Conservation (phyloP, 2,888 invertebrate species). For the Trichogramma dendrolimi region DNA sequence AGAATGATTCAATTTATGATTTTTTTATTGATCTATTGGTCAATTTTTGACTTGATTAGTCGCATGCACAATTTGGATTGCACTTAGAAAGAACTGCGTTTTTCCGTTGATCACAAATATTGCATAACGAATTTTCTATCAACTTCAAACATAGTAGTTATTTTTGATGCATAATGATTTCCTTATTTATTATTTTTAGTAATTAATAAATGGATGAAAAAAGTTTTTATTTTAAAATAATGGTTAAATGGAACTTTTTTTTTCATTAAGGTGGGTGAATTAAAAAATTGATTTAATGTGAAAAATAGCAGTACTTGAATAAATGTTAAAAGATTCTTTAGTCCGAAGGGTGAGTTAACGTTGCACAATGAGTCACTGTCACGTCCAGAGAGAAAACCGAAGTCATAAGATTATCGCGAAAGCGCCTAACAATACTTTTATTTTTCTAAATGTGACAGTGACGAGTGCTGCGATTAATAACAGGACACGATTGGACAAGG, state of each 20-base stretch:
- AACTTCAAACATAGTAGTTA: no score
- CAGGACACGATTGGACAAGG: constrained; percentile 14
- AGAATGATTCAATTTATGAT: background rate
- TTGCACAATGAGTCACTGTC: constrained; percentile 37
- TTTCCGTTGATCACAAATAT: no score
- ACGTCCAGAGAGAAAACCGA: constrained; percentile 23
- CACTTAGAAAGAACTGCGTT: no score
- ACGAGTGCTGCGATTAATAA: constrained; percentile 31
- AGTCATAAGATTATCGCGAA: constrained; percentile 22
- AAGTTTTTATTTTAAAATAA: background rate
- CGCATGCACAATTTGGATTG: no score
- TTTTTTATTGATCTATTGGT: background rate
- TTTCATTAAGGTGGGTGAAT: background rate
- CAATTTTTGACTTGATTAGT: background rate
- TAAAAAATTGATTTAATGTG: background rate
- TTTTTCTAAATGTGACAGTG: constrained; percentile 32
- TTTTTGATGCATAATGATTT: no score
- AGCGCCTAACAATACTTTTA: constrained; percentile 17
- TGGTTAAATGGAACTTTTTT: background rate
- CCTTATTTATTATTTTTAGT: no score
- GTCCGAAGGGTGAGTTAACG: background rate
- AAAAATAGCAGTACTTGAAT: background rate
- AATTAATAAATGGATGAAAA: background rate
- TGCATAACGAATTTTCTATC: no score
- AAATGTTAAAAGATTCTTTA: background rate